phyloP scores from a whole-genome alignment of 2,113 vertebrate genomes.

The Apeltes quadracus region DNA sequence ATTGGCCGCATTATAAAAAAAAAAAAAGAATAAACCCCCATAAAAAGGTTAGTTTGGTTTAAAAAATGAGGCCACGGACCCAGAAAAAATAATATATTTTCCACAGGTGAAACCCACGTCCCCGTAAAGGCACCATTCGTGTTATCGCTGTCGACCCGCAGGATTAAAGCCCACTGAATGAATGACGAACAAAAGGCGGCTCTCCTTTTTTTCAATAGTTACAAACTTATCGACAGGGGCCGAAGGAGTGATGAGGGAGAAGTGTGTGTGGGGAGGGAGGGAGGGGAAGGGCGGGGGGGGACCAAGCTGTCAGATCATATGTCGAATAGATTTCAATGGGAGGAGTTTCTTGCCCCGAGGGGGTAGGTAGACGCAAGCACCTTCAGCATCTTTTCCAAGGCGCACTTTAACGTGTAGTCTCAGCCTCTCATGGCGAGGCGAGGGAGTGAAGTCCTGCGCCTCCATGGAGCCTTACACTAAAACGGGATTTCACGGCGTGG shows the following conservation, averaged over 20 bases:
- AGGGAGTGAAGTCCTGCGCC: constrained; percentile 36
- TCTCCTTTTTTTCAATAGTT: neutral
- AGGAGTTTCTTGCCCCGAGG: constrained; percentile 76
- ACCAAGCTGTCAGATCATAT: constrained; percentile 67
- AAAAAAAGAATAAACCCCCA: neutral
- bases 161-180: constrained; percentile 2
- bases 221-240: constrained; percentile 40
- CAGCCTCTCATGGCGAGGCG: constrained; percentile 60
- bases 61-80: neutral
- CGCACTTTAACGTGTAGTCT: constrained; percentile 50
- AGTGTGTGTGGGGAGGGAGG: neutral
- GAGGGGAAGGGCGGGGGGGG: constrained; percentile 13
- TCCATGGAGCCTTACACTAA: constrained; percentile 21
- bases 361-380: constrained; percentile 73
- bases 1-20: neutral
- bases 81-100: neutral
- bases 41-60: neutral
- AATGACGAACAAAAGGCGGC: neutral
- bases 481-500: constrained; percentile 48
- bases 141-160: neutral
- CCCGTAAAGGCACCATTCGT: neutral
- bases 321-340: constrained; percentile 78
- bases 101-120: neutral
- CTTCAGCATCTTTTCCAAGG: constrained; percentile 74
- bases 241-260: neutral